A percentile compares a stretch with the other conserved stretches of the same genome.
phyloP scores from a whole-genome alignment of 2,113 vertebrate species.

The Leucosticte australis region DNA sequence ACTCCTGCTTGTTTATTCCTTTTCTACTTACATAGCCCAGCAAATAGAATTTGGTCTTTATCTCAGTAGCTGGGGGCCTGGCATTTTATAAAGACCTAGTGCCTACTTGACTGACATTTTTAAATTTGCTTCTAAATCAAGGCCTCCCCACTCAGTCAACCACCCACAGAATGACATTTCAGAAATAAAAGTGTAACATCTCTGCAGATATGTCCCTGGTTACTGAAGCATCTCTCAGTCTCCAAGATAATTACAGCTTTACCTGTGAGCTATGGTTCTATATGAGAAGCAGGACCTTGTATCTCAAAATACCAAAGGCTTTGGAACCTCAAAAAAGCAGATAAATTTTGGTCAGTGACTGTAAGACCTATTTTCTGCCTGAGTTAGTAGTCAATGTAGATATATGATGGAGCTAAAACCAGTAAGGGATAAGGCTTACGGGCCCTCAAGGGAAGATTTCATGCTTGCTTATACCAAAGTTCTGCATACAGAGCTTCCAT shows the following conservation, averaged over 20 bases:
- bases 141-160: neutral
- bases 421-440: neutral
- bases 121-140: neutral
- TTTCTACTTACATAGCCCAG: neutral
- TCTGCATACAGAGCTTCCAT: neutral
- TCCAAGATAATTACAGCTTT: neutral
- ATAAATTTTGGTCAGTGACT: neutral
- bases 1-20: neutral
- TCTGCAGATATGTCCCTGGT: neutral
- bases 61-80: neutral
- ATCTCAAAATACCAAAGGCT: neutral
- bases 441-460: neutral
- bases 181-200: conserved; percentile 2
- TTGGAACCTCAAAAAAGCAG: neutral
- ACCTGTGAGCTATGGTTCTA: neutral
- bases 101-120: neutral
- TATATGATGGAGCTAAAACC: neutral
- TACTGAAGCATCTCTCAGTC: neutral
- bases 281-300: neutral
- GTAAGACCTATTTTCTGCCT: neutral
- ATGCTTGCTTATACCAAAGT: neutral
- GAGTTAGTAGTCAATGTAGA: neutral
- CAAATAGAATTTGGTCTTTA: neutral
- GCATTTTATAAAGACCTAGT: neutral
- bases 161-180: conserved; percentile 29